Evolutionary conservation across 2,113 vertebrate genomes (phyloP).

Genomic region (Herpetotheres cachinnans): DNA sequence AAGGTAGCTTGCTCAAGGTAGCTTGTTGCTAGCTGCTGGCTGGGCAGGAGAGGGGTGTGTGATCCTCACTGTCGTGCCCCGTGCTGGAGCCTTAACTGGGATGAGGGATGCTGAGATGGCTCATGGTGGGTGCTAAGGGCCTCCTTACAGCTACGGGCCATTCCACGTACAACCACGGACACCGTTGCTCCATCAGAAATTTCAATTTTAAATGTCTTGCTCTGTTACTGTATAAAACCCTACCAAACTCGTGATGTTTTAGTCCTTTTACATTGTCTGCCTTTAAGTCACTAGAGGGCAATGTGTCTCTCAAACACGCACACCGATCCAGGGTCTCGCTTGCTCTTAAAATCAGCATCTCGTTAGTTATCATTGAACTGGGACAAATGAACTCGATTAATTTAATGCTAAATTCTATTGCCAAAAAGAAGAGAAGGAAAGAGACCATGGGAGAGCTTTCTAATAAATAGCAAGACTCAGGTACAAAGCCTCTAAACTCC

Average conservation of each 20-base stretch:
- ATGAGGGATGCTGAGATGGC: background rate
- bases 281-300: constrained; percentile 44
- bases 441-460: background rate
- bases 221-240: background rate
- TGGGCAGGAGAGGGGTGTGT: background rate
- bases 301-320: background rate
- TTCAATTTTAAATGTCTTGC: background rate
- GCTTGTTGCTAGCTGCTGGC: background rate
- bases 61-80: background rate
- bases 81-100: background rate
- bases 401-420: background rate
- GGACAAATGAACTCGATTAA: background rate
- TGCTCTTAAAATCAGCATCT: background rate
- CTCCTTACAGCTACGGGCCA: background rate
- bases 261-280: background rate
- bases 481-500: background rate
- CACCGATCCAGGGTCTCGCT: background rate
- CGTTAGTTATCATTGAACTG: background rate
- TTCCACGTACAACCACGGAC: background rate
- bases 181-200: background rate
- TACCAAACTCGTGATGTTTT: background rate
- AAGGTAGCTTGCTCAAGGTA: background rate
- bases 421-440: background rate
- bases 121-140: background rate
- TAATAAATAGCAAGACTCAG: background rate